Evolutionary conservation across 2,113 vertebrate species (phyloP).

Genomic region (Regulus satrapa): DNA sequence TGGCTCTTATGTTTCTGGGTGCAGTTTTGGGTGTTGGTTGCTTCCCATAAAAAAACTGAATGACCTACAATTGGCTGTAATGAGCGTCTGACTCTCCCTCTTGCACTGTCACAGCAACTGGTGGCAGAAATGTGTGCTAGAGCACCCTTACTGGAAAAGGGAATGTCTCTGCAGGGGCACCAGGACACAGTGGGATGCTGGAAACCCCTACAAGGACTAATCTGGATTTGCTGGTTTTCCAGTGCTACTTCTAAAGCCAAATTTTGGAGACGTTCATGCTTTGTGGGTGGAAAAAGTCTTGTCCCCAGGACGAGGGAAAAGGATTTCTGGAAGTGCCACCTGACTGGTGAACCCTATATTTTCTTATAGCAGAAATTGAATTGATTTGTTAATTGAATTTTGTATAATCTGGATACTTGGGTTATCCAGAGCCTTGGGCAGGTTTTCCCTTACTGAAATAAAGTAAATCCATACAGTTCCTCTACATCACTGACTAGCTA

Average conservation of each 20-base stretch:
- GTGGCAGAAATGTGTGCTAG: not conserved
- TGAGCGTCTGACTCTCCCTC: not conserved
- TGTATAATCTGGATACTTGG: too few relatives aligned
- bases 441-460: not conserved
- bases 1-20: not conserved
- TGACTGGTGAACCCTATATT: not conserved
- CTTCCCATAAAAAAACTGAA: not conserved
- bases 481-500: not conserved
- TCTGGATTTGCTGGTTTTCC: not conserved
- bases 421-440: not conserved
- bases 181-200: rapidly evolving
- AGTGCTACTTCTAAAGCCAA: not conserved
- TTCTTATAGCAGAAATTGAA: not conserved
- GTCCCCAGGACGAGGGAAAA: not conserved
- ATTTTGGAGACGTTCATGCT: not conserved
- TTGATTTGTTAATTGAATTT: not conserved
- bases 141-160: not conserved
- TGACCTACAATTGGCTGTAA: not conserved
- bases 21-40: not conserved
- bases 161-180: not conserved
- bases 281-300: not conserved
- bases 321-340: not conserved
- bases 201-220: not conserved
- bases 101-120: not conserved
- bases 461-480: not conserved